phyloP scores from a whole-genome alignment of 2,888 invertebrate species.

The Campopleginae sp. region DNA sequence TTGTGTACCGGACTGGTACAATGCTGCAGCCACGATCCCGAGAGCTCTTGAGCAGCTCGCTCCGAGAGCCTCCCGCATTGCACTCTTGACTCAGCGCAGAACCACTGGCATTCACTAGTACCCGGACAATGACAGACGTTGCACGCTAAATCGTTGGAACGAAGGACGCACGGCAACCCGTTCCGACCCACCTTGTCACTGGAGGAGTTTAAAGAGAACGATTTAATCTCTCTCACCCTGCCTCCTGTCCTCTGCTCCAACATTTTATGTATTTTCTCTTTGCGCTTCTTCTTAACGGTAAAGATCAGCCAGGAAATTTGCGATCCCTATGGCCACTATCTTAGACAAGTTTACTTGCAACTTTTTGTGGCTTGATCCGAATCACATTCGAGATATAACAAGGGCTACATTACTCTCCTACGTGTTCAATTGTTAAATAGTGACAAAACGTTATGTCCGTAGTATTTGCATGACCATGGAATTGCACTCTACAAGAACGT shows the following conservation, averaged over 20 bases:
- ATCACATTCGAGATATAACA: conserved; percentile 1
- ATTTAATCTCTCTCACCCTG: conserved; percentile 63
- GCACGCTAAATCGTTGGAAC: conserved; percentile 70
- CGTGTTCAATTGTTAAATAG: background rate
- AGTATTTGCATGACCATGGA: background rate
- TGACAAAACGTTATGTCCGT: background rate
- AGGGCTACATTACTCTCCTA: background rate
- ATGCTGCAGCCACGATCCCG: conserved; percentile 49
- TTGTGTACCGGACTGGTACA: conserved; percentile 62
- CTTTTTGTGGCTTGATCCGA: background rate
- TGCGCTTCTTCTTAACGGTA: conserved; percentile 26
- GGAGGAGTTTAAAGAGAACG: conserved; percentile 63
- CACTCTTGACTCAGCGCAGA: conserved; percentile 66
- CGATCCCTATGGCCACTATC: background rate
- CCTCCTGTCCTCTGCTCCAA: conserved; percentile 17
- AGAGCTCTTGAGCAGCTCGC: conserved; percentile 57
- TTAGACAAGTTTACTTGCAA: conserved; percentile 22
- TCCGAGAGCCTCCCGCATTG: conserved; percentile 51
- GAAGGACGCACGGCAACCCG: conserved; percentile 64
- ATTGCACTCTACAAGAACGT: conserved; percentile 14
- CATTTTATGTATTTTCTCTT: conserved; percentile 16
- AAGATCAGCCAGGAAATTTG: conserved; percentile 37
- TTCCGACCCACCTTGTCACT: conserved; percentile 67
- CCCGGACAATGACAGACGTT: conserved; percentile 73
- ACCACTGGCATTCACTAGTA: conserved; percentile 55